These are phyloP conservation scores for Echinops telfairi DNA, from an alignment of 2,113 vertebrate species.

Conservation along the genomic window DNA sequence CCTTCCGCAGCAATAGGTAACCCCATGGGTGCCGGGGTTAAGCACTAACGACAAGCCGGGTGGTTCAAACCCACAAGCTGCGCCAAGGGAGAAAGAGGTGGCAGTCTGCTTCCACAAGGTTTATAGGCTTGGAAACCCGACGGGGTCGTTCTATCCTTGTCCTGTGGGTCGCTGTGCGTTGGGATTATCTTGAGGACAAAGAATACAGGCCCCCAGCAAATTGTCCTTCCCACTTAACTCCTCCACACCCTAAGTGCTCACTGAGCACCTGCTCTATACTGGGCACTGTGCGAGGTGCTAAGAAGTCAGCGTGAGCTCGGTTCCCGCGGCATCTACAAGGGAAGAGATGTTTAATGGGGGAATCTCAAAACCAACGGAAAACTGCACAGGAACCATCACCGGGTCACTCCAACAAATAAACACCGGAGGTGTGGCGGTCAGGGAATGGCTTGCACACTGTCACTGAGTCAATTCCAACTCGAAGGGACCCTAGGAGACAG, in stretches of 20 bases:
- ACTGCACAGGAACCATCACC: not conserved
- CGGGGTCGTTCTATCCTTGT: not conserved
- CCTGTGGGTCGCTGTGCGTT: not conserved
- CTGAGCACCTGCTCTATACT: not conserved
- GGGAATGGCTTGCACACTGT: too few relatives aligned
- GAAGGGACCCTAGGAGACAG: too few relatives aligned
- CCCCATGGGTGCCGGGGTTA: not conserved
- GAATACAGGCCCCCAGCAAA: not conserved
- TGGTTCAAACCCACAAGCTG: not conserved
- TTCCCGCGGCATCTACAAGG: not conserved
- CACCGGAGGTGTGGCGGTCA: accelerated
- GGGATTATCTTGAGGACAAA: not conserved
- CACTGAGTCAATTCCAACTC: too few relatives aligned
- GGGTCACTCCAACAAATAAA: not conserved
- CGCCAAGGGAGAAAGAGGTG: not conserved
- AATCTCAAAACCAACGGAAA: not conserved
- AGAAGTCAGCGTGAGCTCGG: accelerated
- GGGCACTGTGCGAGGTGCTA: too few relatives aligned
- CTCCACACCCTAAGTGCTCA: not conserved
- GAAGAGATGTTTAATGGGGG: not conserved
- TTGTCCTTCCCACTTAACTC: not conserved
- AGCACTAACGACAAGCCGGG: not conserved
- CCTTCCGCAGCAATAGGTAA: not conserved
- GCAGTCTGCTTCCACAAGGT: not conserved
- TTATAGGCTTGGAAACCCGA: not conserved